Conservation (phyloP, 1,140 invertebrate genomes). For the Drosophila subpulchrella region DNA sequence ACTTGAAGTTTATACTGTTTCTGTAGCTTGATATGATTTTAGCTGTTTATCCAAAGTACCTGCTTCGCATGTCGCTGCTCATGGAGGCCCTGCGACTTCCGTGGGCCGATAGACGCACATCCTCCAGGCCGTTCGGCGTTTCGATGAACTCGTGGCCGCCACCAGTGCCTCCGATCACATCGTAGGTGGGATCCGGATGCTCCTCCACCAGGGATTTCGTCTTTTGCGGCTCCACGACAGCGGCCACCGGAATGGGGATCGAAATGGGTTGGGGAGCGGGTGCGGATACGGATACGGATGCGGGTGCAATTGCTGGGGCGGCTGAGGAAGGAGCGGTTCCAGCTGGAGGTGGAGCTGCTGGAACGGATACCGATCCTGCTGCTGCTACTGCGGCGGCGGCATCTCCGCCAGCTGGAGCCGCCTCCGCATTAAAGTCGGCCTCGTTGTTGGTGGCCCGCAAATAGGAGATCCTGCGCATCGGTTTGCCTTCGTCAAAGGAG, state of each 20-base stretch:
- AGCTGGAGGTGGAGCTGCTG: background rate
- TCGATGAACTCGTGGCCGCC: constrained; percentile 74
- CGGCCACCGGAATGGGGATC: constrained; percentile 38
- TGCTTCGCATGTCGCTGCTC: constrained; percentile 78
- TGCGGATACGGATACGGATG: background rate
- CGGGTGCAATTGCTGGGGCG: background rate
- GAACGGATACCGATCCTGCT: background rate
- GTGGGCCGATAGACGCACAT: constrained; percentile 68
- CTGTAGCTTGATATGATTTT: no score
- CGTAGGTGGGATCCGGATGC: constrained; percentile 79
- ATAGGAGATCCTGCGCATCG: constrained; percentile 94
- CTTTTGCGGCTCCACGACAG: constrained; percentile 68
- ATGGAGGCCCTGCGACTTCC: constrained; percentile 75
- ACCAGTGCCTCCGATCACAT: constrained; percentile 65
- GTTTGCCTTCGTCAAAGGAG: constrained; percentile 90
- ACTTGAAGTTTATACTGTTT: no score
- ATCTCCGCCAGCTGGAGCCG: constrained; percentile 41
- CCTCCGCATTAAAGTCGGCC: constrained; percentile 85
- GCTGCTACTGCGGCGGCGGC: constrained; percentile 1
- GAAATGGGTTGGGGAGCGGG: constrained; percentile 15
- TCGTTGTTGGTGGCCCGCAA: constrained; percentile 91
- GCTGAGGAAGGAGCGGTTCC: background rate
- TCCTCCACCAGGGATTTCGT: constrained; percentile 72
- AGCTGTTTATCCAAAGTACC: constrained; percentile 31
- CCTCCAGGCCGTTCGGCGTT: constrained; percentile 70